Percentiles rank a stretch among this genome's conserved stretches.
Conservation (phyloP, 2,113 vertebrate genomes). For the Choloepus hoffmanni region DNA sequence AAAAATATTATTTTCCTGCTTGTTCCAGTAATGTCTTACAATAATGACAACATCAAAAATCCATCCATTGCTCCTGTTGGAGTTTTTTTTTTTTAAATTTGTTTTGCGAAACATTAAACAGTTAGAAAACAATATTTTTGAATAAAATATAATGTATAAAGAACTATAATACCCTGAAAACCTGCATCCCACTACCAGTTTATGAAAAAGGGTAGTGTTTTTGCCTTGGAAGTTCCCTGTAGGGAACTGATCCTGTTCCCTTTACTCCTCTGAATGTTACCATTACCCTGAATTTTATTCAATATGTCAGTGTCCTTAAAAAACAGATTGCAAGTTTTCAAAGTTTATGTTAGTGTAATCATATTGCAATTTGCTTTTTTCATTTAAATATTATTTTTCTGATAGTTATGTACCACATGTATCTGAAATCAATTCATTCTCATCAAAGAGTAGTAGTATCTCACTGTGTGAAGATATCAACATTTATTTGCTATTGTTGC, state of each 20-base stretch:
- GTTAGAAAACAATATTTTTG: neutral
- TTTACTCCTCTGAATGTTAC: neutral
- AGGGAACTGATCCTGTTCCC: fast-evolving
- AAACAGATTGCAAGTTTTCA: neutral
- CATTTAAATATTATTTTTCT: neutral
- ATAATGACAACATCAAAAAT: neutral
- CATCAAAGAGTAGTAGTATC: too few relatives aligned
- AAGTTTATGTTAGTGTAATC: neutral
- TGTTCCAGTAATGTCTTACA: neutral
- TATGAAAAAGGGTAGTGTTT: neutral
- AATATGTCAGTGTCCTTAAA: neutral
- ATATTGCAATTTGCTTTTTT: neutral
- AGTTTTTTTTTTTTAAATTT: neutral
- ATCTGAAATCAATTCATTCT: neutral
- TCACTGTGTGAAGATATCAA: neutral
- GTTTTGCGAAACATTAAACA: neutral
- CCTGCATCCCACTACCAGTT: neutral
- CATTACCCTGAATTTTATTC: neutral
- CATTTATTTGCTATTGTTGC: neutral
- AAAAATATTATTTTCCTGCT: neutral
- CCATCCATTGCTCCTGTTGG: neutral
- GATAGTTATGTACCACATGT: neutral
- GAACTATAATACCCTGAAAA: neutral
- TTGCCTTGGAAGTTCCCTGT: fast-evolving
- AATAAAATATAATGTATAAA: neutral